Base-by-base conservation (phyloP, 2,797 vertebrate species). In the Tapera naevia region DNA sequence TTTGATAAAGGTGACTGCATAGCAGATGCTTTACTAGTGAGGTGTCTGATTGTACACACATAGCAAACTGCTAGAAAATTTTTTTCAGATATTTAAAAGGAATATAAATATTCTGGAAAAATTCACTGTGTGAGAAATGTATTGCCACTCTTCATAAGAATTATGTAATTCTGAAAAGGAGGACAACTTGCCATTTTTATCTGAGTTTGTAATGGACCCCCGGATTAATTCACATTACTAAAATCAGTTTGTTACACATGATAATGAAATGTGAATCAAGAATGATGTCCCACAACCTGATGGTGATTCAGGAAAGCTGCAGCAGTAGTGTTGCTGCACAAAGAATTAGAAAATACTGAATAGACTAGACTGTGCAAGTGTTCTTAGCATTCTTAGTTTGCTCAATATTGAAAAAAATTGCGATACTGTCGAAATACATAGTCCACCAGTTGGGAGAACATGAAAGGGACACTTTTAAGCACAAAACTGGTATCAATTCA, bases 21-120 rank as follows among this genome's bases (percentile, higher is more conserved):
- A 94, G 86, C 79, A 96, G 58, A 62, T 86, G 75, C 28, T 93
- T 93, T 88, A 85, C 58, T 94, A 81, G 81, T 83, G 46, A 90
- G 73, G 60, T 74, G 69, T 69, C 23, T 62, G 35, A 50, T 41
- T 94, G 46, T 70, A 71, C 24, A 94, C 85, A 96, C 35, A 54
- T 57, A 43, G 17, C 37, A 61, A 89, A 83, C 28, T 43, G 35
- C 64, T 48, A 41, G 41, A 41, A 41, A 41, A 41, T 41, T 41
- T 41, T 41, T 41, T 85, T 78, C 13, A 69, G 32, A n/a, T 7
- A 56, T 70, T 22, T 81, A 19, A 84, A 62, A 25, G 30, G 13
- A 39, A 53, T 67, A 71, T 21, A 21, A 56, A 66, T n/a, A 3
- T n/a, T 3, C 45, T 67, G 10, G 57, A 19, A 8, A 39, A 43